phyloP scores from a whole-genome alignment of 2,888 invertebrate genomes.

The Melanostoma mellinum region DNA sequence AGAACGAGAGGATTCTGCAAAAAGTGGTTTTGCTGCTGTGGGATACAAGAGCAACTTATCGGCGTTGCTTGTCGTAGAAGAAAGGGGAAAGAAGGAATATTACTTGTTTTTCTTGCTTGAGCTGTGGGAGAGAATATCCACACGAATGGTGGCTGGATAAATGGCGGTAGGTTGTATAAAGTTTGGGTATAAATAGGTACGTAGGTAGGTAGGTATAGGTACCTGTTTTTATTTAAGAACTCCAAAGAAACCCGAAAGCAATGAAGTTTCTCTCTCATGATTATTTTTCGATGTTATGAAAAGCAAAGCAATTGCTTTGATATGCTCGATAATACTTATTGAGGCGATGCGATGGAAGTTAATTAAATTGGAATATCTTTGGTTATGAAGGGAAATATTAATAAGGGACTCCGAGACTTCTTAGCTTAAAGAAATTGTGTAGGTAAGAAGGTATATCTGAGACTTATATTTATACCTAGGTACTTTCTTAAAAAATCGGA shows the following conservation, averaged over 20 bases:
- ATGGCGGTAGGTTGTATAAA: conserved; percentile 47
- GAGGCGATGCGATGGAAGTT: conserved; percentile 31
- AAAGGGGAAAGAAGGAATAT: conserved; percentile 30
- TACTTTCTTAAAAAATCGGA: no score
- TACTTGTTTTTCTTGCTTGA: conserved; percentile 67
- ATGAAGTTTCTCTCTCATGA: conserved; percentile 55
- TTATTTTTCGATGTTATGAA: conserved; percentile 53
- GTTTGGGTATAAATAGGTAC: conserved; percentile 32
- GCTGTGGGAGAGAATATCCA: conserved; percentile 59
- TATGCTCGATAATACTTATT: conserved; percentile 37
- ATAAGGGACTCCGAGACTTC: no score
- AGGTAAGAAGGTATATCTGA: no score
- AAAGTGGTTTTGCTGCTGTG: conserved; percentile 46
- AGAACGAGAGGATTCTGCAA: conserved; percentile 69
- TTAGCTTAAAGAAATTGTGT: no score
- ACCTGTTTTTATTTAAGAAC: conserved; percentile 60
- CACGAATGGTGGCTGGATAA: conserved; percentile 61
- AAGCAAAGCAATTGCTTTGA: conserved; percentile 49
- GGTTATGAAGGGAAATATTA: background rate
- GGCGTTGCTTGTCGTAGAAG: background rate
- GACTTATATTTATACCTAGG: no score
- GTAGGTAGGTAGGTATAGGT: background rate
- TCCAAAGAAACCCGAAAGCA: conserved; percentile 37
- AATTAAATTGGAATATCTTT: conserved; percentile 29
- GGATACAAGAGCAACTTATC: background rate